Evolutionary conservation across 2,888 invertebrate genomes (phyloP).

Genomic region (Dasypogon diadema): DNA sequence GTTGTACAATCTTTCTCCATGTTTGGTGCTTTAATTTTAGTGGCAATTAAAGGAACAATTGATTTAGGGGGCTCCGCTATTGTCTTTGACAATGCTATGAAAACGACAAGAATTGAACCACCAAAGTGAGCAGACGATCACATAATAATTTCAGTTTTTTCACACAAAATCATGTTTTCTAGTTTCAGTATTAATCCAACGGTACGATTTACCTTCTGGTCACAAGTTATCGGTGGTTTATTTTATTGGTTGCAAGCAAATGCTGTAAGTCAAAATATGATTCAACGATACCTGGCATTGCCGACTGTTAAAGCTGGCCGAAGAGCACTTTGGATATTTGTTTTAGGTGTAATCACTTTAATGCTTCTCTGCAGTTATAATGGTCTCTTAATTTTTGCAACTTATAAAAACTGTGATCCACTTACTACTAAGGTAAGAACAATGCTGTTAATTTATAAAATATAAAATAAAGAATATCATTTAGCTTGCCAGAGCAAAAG

Average conservation of each 20-base stretch:
- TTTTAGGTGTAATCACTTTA: conserved; percentile 70
- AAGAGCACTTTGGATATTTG: conserved; percentile 72
- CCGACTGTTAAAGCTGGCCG: conserved; percentile 76
- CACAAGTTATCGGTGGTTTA: conserved; percentile 80
- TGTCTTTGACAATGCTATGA: conserved; percentile 77
- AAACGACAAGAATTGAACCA: conserved; percentile 77
- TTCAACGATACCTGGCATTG: conserved; percentile 85
- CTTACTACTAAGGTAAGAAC: conserved; percentile 71
- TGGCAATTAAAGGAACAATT: conserved; percentile 80
- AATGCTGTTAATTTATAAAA: neutral
- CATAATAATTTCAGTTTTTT: neutral
- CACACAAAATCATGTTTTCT: conserved; percentile 47
- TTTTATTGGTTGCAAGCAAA: conserved; percentile 84
- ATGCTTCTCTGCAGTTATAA: conserved; percentile 72
- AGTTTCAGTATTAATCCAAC: conserved; percentile 85
- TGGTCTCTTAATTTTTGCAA: conserved; percentile 75
- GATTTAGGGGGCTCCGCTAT: conserved; percentile 78
- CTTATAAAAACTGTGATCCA: conserved; percentile 76
- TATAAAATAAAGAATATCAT: conserved; percentile 44
- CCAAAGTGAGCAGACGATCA: conserved; percentile 72
- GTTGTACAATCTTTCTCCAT: conserved; percentile 84
- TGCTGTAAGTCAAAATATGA: conserved; percentile 88
- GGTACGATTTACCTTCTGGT: conserved; percentile 86
- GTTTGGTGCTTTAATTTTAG: conserved; percentile 80
- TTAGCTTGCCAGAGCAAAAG: conserved; percentile 77